Conservation (phyloP, 1,140 invertebrate genomes). For the Halictus rubicundus region DNA sequence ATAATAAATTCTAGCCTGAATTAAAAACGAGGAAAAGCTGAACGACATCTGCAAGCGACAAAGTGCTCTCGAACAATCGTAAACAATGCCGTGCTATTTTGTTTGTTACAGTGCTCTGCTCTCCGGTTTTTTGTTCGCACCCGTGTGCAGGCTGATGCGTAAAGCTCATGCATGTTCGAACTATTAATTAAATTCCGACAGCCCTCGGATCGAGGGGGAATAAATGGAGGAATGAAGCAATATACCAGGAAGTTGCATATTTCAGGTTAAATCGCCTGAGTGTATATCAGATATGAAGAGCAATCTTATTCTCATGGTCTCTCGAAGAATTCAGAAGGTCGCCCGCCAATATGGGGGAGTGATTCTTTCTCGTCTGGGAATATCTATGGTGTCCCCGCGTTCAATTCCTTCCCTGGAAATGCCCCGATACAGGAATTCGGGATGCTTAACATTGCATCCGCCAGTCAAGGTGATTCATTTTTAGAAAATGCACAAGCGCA, state of each 20-base stretch:
- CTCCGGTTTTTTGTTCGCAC: background rate
- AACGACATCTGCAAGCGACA: background rate
- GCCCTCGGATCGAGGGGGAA: background rate
- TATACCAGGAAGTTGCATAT: background rate
- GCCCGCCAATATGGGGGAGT: no score
- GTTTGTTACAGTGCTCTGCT: no score
- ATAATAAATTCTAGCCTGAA: background rate
- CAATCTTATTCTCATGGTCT: background rate
- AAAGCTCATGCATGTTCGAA: background rate
- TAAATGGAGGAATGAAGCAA: background rate
- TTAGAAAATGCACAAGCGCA: no score
- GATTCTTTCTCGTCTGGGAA: background rate
- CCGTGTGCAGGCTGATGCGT: background rate
- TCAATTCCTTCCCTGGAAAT: background rate
- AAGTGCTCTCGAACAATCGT: background rate
- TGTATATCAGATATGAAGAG: background rate
- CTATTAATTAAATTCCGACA: conserved; percentile 33
- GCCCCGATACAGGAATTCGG: background rate
- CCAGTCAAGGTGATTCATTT: background rate
- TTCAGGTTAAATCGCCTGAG: background rate
- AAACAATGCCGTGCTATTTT: background rate
- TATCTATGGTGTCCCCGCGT: background rate
- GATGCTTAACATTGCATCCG: background rate
- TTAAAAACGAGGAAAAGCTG: background rate
- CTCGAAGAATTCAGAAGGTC: background rate